Percentiles rank a stretch among this genome's conserved stretches.
Conservation (phyloP, 2,113 vertebrate genomes). For the Atherinomorus stipes region DNA sequence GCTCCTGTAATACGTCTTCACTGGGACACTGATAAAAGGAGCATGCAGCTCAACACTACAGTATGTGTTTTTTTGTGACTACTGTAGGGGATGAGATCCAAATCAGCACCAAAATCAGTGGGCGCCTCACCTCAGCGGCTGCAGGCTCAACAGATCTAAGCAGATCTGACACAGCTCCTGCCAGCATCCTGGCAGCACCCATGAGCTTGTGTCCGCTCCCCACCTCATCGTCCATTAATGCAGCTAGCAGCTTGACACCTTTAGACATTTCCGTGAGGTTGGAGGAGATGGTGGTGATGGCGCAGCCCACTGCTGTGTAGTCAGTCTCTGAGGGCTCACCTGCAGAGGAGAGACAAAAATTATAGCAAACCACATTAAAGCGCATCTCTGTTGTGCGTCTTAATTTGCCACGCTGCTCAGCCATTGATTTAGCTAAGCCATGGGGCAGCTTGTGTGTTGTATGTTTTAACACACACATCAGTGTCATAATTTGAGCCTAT, state of each 20-base stretch:
- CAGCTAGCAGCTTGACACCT: conserved; percentile 95
- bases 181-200: conserved; percentile 93
- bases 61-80: conserved; percentile 14
- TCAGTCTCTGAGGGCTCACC: conserved; percentile 97
- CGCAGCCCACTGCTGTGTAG: conserved; percentile 98
- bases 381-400: conserved; percentile 38
- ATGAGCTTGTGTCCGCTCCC: conserved; percentile 96
- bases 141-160: conserved; percentile 96
- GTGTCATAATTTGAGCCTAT: conserved; percentile 50
- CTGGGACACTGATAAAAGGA: conserved; percentile 24
- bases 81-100: conserved; percentile 23
- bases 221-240: conserved; percentile 96
- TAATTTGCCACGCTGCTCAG: conserved; percentile 37
- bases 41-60: conserved; percentile 5
- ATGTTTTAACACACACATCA: conserved; percentile 50
- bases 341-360: conserved; percentile 60
- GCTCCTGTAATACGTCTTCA: conserved; percentile 23
- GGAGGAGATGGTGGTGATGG: conserved; percentile 98
- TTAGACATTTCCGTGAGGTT: conserved; percentile 99
- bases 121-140: conserved; percentile 91
- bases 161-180: conserved; percentile 94
- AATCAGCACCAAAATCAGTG: conserved; percentile 20
- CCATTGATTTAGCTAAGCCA: conserved; percentile 44
- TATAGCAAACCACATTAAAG: conserved; percentile 34
- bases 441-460: conserved; percentile 27